phyloP scores from a whole-genome alignment of 2,797 vertebrate genomes.

The Neoniphon sammara region DNA sequence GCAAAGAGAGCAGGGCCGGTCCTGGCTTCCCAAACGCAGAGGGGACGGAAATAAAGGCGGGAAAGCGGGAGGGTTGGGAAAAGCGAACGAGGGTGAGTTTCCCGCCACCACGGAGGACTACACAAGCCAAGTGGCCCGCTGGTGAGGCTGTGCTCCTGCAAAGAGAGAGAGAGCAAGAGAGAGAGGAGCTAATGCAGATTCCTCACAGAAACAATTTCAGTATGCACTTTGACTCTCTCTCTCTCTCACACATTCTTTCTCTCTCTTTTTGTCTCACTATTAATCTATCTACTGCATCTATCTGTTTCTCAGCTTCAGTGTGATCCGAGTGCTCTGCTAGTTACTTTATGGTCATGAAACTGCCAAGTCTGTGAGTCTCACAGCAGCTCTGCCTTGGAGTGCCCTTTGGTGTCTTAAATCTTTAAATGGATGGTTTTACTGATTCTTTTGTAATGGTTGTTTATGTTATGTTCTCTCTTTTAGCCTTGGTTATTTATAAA shows the following conservation, averaged over 20 bases:
- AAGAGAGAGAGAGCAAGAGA: slow-evolving; percentile 39
- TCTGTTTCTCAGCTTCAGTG: slow-evolving; percentile 74
- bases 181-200: slow-evolving; percentile 29
- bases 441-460: slow-evolving; percentile 48
- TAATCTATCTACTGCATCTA: slow-evolving; percentile 65
- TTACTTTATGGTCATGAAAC: slow-evolving; percentile 68
- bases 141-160: slow-evolving; percentile 83
- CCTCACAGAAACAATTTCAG: slow-evolving; percentile 52
- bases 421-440: slow-evolving; percentile 59
- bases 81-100: slow-evolving; percentile 72
- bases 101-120: slow-evolving; percentile 93
- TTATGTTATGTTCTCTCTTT: slow-evolving; percentile 57
- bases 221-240: slow-evolving; percentile 50
- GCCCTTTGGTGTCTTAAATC: slow-evolving; percentile 82
- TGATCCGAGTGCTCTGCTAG: slow-evolving; percentile 70
- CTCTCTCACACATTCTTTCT: slow-evolving; percentile 30
- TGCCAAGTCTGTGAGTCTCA: slow-evolving; percentile 74
- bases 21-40: slow-evolving; percentile 79
- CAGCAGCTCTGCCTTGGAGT: slow-evolving; percentile 78
- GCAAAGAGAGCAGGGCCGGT: slow-evolving; percentile 80
- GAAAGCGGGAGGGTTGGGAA: slow-evolving; percentile 61
- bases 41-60: slow-evolving; percentile 61
- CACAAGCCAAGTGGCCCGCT: slow-evolving; percentile 93
- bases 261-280: slow-evolving; percentile 62
- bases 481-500: slow-evolving; percentile 66